Conservation (phyloP, 2,113 vertebrate species). For the Caloenas nicobarica region DNA sequence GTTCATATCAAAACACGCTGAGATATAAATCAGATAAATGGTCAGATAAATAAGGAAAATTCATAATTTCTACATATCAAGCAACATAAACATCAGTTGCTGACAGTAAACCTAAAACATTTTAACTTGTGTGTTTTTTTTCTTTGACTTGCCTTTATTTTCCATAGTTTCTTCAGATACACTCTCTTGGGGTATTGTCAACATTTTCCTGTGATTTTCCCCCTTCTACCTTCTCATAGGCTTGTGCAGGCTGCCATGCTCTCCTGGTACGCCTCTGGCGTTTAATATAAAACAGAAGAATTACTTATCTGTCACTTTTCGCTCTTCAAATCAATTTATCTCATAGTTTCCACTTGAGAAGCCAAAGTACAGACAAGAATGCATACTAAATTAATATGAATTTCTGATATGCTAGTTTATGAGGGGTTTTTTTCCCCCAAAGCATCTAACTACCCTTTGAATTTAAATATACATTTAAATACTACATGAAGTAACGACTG, state of each 20-base stretch:
- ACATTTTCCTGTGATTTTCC: neutral
- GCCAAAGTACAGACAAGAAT: neutral
- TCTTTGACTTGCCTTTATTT: neutral
- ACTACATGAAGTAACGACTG: neutral
- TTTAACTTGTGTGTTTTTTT: neutral
- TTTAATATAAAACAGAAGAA: neutral
- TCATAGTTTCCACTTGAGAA: neutral
- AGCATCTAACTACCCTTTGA: neutral
- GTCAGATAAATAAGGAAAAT: neutral
- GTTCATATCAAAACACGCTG: neutral
- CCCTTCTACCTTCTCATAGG: neutral
- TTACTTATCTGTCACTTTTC: neutral
- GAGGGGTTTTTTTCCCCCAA: fast-evolving
- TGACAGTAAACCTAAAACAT: neutral
- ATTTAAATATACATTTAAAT: neutral
- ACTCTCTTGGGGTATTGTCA: neutral
- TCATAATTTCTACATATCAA: neutral
- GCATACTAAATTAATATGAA: neutral
- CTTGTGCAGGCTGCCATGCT: neutral
- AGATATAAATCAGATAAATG: neutral
- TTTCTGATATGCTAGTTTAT: neutral
- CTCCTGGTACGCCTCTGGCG: neutral
- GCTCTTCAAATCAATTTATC: neutral
- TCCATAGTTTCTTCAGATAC: neutral
- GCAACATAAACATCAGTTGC: neutral